Evolutionary conservation across 2,797 vertebrate species (phyloP), one percentile per base, ranked within the genome.

Genomic region (Gymnodraco acuticeps): DNA sequence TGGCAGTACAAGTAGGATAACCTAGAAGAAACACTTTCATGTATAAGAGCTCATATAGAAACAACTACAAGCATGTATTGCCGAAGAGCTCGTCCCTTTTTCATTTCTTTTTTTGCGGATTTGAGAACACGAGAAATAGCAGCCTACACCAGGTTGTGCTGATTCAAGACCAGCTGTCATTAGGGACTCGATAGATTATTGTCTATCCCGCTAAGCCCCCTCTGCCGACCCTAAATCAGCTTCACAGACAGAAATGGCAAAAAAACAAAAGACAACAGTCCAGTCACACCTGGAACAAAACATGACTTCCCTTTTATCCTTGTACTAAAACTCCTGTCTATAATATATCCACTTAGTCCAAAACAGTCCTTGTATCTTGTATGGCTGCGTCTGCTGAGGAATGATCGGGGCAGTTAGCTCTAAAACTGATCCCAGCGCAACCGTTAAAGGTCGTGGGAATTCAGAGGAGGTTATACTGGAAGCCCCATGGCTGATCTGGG

Each of bases 401-500:
- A 84, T 69, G 80, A 82, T 77, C 4, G 77, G 86, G 88, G 80
- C 78, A 64, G 70, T 89, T 86, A 89, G 88, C 88, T 91, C 88
- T 87, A 72, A 83, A 84, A 80, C 84, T 75, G 86, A 87, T 89
- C 90, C 88, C 86, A 73, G 80, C 12, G 67, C 76, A 43, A 79
- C 88, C 76, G 14, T 65, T 54, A 77, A 33, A 79, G 86, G 86
- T 85, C 7, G 52, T 69, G 80, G 85, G 84, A 86, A 87, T 70
- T 65, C 83, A 86, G 85, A 83, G 78, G 87, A 90, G 86, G 90
- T 93, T 73, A 81, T 69, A 85, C 79, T 78, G 79, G 85, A 89
- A 87, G 88, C 89, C 90, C 90, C 87, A 80, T 87, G 87, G 89
- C 88, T 90, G 88, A 90, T 84, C 84, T 90, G 87, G 81, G 86